phyloP scores from a whole-genome alignment of 2,113 vertebrate genomes.

The Eonycteris spelaea region DNA sequence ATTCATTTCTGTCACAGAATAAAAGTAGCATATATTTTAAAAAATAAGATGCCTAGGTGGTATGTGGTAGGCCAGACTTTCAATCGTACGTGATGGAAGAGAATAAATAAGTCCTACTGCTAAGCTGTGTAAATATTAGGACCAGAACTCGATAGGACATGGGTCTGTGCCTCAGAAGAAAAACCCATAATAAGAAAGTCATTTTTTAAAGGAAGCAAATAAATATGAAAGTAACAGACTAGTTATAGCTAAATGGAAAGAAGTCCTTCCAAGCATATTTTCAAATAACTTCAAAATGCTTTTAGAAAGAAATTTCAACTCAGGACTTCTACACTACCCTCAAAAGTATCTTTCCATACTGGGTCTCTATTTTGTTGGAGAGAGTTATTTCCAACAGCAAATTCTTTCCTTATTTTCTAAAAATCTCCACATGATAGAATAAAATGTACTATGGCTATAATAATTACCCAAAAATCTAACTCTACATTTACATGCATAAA shows the following conservation, averaged over 20 bases:
- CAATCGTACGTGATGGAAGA: not conserved
- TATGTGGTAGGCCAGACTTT: not conserved
- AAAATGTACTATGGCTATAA: not conserved
- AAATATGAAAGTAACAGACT: not conserved
- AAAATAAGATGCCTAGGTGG: not conserved
- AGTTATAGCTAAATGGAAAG: slow-evolving; percentile 2
- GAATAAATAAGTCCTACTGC: not conserved
- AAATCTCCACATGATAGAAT: not conserved
- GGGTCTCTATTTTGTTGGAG: not conserved
- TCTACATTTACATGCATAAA: not conserved
- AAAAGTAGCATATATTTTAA: not conserved
- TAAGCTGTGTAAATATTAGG: not conserved
- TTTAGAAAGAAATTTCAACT: not conserved
- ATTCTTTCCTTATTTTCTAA: not conserved
- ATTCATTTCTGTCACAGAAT: not conserved
- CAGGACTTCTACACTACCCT: not conserved
- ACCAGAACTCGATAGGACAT: not conserved
- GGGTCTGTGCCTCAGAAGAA: not conserved
- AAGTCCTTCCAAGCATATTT: not conserved
- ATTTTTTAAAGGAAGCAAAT: not conserved
- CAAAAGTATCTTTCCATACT: not conserved
- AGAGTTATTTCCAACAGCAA: not conserved
- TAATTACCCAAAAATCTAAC: not conserved
- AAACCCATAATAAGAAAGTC: not conserved
- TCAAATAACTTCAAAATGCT: not conserved